These are phyloP conservation scores for Fopius arisanus DNA, from an alignment of 1,140 invertebrate genomes.

Conservation along the genomic window DNA sequence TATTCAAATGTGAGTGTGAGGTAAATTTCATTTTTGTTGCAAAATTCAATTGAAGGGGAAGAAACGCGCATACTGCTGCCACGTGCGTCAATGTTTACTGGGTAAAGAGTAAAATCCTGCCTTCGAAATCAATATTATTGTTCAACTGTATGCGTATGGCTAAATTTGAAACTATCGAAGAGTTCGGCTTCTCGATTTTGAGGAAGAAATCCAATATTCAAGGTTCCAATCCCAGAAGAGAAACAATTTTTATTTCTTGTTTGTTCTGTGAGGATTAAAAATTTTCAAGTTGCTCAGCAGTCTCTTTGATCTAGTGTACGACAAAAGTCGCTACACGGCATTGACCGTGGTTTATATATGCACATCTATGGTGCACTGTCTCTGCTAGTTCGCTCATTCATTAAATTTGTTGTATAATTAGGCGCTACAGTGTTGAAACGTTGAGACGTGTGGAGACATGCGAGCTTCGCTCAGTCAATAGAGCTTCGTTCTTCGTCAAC, in stretches of 20 bases:
- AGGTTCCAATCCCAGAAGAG: not conserved
- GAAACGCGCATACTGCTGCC: constrained; percentile 12
- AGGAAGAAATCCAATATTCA: not conserved
- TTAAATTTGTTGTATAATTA: constrained; percentile 66
- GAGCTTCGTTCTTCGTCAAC: constrained; percentile 2
- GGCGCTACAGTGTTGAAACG: constrained; percentile 40
- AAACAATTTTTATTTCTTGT: not conserved
- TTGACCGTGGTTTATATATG: constrained; percentile 64
- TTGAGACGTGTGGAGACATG: not conserved
- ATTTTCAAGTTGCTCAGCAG: not conserved
- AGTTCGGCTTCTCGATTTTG: not conserved
- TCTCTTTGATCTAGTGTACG: constrained; percentile 1
- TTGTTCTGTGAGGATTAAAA: not conserved
- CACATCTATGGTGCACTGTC: constrained; percentile 59
- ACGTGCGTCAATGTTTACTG: constrained; percentile 17
- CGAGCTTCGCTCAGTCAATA: not conserved
- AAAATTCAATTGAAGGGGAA: not conserved
- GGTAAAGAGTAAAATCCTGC: constrained; percentile 15
- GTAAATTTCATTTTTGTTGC: not conserved
- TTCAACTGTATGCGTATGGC: constrained; percentile 14
- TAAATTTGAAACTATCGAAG: constrained; percentile 11
- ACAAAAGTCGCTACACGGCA: constrained; percentile 54
- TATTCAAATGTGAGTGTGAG: not conserved
- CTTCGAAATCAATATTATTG: constrained; percentile 29
- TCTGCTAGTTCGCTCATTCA: constrained; percentile 59